phyloP scores from a whole-genome alignment of 2,888 invertebrate species.

The Netelia virgata region DNA sequence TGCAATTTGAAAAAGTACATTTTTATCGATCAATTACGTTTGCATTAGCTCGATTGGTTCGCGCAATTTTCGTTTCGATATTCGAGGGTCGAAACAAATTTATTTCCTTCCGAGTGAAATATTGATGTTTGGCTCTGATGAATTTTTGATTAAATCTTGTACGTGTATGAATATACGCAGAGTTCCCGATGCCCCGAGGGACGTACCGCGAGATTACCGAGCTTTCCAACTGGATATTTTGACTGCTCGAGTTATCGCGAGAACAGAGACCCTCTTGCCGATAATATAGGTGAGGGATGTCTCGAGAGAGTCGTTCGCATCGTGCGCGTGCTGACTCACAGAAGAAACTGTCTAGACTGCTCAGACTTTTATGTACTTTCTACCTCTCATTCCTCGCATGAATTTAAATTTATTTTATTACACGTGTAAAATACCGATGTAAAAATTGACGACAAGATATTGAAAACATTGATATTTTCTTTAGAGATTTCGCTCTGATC shows the following conservation, averaged over 20 bases:
- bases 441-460: no score
- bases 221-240: conserved; percentile 16
- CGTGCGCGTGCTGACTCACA: background rate
- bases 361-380: background rate
- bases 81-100: background rate
- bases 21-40: background rate
- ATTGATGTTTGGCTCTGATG: conserved; percentile 13
- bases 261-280: conserved; percentile 3
- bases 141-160: conserved; percentile 22
- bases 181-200: conserved; percentile 19
- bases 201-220: conserved; percentile 9
- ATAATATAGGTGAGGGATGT: conserved; percentile 36
- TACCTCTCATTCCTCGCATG: background rate
- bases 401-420: no score
- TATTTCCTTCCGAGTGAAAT: background rate
- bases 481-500: no score
- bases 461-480: no score
- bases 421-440: no score
- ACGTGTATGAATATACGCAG: background rate
- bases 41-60: background rate
- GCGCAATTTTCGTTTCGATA: background rate
- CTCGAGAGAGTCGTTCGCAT: conserved; percentile 33
- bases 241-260: conserved; percentile 12
- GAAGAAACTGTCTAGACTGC: conserved; percentile 20
- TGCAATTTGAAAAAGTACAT: background rate